Evolutionary conservation across 2,113 vertebrate genomes (phyloP).

Genomic region (Elgaria multicarinata): DNA sequence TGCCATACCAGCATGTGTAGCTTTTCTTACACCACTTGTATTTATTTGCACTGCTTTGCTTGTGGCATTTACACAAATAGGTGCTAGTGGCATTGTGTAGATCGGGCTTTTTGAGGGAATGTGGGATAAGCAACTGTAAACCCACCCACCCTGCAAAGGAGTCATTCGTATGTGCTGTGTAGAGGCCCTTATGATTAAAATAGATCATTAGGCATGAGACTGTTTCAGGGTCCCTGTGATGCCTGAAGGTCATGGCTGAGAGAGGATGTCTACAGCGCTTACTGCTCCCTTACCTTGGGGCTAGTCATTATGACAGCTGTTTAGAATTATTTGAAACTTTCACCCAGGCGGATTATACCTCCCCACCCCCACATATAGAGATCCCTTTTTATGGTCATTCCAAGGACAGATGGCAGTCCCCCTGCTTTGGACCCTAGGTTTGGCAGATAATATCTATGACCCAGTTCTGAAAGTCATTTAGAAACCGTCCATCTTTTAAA

Average conservation of each 20-base stretch:
- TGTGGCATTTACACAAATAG: neutral
- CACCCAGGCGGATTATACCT: neutral
- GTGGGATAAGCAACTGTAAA: neutral
- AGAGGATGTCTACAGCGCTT: neutral
- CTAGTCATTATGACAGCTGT: constrained; percentile 4
- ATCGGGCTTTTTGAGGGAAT: neutral
- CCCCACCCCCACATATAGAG: neutral
- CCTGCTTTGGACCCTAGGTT: neutral
- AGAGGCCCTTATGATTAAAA: neutral
- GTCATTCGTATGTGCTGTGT: neutral
- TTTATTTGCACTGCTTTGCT: neutral
- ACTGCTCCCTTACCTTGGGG: constrained; percentile 3
- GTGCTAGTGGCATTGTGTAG: neutral
- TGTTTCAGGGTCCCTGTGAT: neutral
- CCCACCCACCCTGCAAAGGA: constrained; percentile 38
- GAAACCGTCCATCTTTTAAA: neutral
- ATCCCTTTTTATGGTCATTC: neutral
- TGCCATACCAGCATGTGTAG: neutral
- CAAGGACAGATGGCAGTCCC: neutral
- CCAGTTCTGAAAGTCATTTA: constrained; percentile 2
- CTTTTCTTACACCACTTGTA: neutral
- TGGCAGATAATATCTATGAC: neutral
- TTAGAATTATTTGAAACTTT: constrained; percentile 24
- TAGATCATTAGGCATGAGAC: neutral
- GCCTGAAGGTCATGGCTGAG: neutral